Percentiles rank a stretch among this genome's conserved stretches.
Evolutionary conservation across 2,888 invertebrate genomes (phyloP).

Genomic region (Lithophane socia): DNA sequence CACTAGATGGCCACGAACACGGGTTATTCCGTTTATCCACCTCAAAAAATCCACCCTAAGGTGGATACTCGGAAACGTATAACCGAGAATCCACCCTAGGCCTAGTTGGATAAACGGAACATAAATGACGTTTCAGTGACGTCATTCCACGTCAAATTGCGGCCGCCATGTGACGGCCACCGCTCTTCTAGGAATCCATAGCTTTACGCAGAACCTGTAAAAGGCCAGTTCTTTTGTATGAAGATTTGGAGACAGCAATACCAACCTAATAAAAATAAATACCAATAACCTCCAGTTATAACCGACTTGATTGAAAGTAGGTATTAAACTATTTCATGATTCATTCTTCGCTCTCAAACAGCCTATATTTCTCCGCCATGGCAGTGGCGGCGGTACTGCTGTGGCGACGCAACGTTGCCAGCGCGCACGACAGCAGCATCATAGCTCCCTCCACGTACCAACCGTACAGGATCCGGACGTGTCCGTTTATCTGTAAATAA

Average conservation of each 20-base stretch:
- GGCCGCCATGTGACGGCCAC: not conserved
- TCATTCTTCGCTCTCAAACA: constrained; percentile 66
- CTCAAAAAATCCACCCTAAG: too few species aligned
- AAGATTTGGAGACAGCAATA: not conserved
- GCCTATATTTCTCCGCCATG: constrained; percentile 74
- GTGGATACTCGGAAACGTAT: too few species aligned
- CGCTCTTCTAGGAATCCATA: not conserved
- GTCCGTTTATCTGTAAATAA: constrained; percentile 85
- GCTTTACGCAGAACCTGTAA: not conserved
- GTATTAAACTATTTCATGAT: not conserved
- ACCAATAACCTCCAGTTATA: not conserved
- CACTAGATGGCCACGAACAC: too few species aligned
- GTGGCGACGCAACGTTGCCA: constrained; percentile 91
- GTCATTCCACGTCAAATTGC: not conserved
- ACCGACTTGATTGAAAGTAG: not conserved
- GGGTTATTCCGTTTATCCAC: too few species aligned
- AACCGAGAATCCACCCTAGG: too few species aligned
- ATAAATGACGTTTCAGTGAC: not conserved
- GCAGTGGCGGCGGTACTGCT: constrained; percentile 71
- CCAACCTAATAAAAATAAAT: not conserved
- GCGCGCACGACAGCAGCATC: constrained; percentile 90
- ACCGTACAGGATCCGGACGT: constrained; percentile 91
- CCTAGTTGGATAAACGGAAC: too few species aligned
- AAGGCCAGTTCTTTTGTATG: not conserved
- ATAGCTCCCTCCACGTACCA: constrained; percentile 93